A percentile compares a stretch with the other conserved stretches of the same genome.
Conservation (phyloP, 2,797 vertebrate genomes). For the Smutsia temminckii region DNA sequence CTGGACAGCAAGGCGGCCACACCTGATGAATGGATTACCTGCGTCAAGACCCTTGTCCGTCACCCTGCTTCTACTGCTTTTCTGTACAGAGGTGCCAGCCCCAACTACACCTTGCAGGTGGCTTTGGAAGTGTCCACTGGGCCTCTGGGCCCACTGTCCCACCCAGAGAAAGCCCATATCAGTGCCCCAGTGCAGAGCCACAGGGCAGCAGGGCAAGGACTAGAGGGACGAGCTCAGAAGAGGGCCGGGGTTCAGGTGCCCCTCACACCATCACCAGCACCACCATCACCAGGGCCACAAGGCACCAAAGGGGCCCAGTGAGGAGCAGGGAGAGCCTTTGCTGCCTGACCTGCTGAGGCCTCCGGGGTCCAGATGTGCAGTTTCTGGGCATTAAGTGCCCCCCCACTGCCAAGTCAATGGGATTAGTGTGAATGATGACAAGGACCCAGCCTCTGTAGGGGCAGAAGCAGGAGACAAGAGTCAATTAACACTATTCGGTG, state of each 20-base stretch:
- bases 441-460: background rate
- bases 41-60: rapidly evolving
- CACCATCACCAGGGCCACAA: rapidly evolving
- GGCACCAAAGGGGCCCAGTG: background rate
- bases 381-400: background rate
- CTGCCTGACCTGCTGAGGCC: rapidly evolving
- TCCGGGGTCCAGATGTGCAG: rapidly evolving
- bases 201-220: background rate
- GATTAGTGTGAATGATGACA: rapidly evolving
- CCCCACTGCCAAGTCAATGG: rapidly evolving
- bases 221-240: rapidly evolving
- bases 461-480: background rate
- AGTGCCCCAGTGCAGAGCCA: rapidly evolving
- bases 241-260: rapidly evolving
- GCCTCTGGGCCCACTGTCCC: background rate
- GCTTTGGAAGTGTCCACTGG: rapidly evolving
- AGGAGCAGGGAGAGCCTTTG: rapidly evolving
- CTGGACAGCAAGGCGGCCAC: background rate
- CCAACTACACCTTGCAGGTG: rapidly evolving
- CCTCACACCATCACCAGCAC: rapidly evolving
- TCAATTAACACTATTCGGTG: background rate
- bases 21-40: background rate
- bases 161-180: rapidly evolving
- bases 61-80: background rate
- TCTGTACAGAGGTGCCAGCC: background rate